Evolutionary conservation across 2,888 invertebrate species (phyloP).

Genomic region (Euspilapteryx auroguttella): DNA sequence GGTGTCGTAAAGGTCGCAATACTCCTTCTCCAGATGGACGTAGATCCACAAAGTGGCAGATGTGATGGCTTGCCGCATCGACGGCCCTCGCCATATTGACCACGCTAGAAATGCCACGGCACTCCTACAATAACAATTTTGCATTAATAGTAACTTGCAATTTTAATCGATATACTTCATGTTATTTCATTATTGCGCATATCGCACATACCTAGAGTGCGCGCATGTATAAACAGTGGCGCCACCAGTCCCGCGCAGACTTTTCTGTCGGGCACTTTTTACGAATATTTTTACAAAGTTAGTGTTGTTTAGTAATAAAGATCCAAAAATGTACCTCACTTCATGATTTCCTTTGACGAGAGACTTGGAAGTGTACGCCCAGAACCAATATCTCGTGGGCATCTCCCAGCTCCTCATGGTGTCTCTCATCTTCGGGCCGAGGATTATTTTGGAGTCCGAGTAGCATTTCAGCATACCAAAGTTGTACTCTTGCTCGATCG

Average conservation of each 20-base stretch:
- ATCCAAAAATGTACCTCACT: too few relatives aligned
- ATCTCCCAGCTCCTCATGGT: conserved; percentile 86
- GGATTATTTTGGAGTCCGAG: conserved; percentile 71
- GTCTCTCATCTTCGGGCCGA: conserved; percentile 72
- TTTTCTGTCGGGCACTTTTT: too few relatives aligned
- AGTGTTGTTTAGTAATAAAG: too few relatives aligned
- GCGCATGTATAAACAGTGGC: too few relatives aligned
- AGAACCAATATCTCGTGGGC: conserved; percentile 87
- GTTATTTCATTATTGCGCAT: too few relatives aligned
- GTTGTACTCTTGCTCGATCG: conserved; percentile 52
- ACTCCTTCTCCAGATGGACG: conserved; percentile 74
- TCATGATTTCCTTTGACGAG: conserved; percentile 21
- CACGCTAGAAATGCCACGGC: conserved; percentile 74
- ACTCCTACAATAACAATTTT: conserved; percentile 34
- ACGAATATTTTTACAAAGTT: too few relatives aligned
- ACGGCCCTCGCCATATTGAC: conserved; percentile 83
- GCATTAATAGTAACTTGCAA: too few relatives aligned
- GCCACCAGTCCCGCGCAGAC: too few relatives aligned
- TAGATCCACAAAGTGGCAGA: conserved; percentile 77
- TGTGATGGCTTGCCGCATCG: conserved; percentile 78
- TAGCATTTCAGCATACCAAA: conserved; percentile 76
- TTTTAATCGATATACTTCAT: too few relatives aligned
- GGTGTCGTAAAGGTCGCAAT: conserved; percentile 60
- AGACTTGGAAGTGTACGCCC: conserved; percentile 71
- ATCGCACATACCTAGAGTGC: too few relatives aligned